Conservation (phyloP, 64 coral and sea anemone genomes). For the Porites lutea region DNA sequence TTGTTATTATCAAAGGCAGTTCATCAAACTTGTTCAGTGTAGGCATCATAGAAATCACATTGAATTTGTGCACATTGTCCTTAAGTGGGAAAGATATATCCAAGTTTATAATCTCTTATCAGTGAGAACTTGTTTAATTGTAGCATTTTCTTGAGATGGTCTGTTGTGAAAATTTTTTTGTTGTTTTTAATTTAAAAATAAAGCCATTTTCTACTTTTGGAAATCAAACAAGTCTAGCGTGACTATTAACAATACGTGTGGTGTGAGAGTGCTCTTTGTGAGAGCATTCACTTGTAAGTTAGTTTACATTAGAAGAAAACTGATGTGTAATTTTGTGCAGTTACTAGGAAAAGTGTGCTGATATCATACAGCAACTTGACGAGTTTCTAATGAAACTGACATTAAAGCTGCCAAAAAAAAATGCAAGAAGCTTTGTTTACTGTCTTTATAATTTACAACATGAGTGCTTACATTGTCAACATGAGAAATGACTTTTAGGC, state of each 20-base stretch:
- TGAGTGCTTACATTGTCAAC: too few relatives aligned
- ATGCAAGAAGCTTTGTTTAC: neutral
- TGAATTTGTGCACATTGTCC: too few relatives aligned
- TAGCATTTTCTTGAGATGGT: too few relatives aligned
- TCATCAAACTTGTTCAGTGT: too few relatives aligned
- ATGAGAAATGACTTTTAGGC: too few relatives aligned
- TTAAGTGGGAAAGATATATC: too few relatives aligned
- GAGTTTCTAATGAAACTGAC: conserved; percentile 19
- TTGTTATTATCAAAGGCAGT: neutral
- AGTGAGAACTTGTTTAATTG: too few relatives aligned
- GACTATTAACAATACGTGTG: neutral
- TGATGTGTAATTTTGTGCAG: conserved; percentile 28
- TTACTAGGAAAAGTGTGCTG: neutral
- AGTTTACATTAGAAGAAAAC: conserved; percentile 51
- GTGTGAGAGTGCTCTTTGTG: conserved; percentile 75
- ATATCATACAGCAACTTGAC: neutral
- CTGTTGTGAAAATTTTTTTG: too few relatives aligned
- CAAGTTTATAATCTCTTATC: too few relatives aligned
- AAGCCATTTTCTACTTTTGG: too few relatives aligned
- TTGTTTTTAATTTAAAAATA: too few relatives aligned
- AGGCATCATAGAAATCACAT: too few relatives aligned
- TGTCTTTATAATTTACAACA: neutral
- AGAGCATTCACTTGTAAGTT: conserved; percentile 52
- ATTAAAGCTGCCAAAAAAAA: conserved; percentile 6
- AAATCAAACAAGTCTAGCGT: neutral